Base-by-base conservation (phyloP, 2,113 vertebrate species). In the Redunca redunca region DNA sequence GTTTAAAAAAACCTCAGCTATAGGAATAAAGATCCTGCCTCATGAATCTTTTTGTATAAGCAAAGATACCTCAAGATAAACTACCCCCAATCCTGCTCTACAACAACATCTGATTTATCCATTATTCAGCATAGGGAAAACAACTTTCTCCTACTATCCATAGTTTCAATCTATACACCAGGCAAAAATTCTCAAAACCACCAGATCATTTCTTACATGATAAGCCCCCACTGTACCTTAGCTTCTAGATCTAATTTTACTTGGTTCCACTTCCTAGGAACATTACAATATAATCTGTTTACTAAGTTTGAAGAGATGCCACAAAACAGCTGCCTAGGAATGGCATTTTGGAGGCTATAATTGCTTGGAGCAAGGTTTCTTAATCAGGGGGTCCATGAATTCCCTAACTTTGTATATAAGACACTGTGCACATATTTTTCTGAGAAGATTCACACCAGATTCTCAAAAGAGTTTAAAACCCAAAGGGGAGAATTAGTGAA, bases 181-280 rank as follows among this genome's bases (percentile, higher is more conserved):
- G 28, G 98, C 95, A 98, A 91, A 94, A 96, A 92, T 96, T 98
- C 96, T 98, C 95, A 98, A 96, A 98, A 98, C 40, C 77, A 95
- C 60, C 97, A 93, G 21, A 92, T 95, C 92, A 52, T 57, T 91
- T 86, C 95, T 19, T 91, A 92, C 46, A 92, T 97, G 95, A 95
- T 98, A 98, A 98, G 94, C 89, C 94, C 94, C 82, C 30, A 81
- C 91, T 26, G n/a, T 40, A 17, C 36, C 77, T 95, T 94, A 78
- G 82, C 60, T 91, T 87, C 92, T 96, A 97, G 94, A 95, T 97
- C 77, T 97, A 94, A 96, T n/a, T 96, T 55, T 67, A 93, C 57
- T 55, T 83, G 85, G 12, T 71, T 17, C 43, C 19, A 88, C 5
- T 98, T 98, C 97, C 97, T 98, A 91, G 97, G 97, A 98, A 98